Percentiles rank a stretch among this genome's conserved stretches.
Conservation (phyloP, 2,888 invertebrate genomes). For the Aphodius sticticus region DNA sequence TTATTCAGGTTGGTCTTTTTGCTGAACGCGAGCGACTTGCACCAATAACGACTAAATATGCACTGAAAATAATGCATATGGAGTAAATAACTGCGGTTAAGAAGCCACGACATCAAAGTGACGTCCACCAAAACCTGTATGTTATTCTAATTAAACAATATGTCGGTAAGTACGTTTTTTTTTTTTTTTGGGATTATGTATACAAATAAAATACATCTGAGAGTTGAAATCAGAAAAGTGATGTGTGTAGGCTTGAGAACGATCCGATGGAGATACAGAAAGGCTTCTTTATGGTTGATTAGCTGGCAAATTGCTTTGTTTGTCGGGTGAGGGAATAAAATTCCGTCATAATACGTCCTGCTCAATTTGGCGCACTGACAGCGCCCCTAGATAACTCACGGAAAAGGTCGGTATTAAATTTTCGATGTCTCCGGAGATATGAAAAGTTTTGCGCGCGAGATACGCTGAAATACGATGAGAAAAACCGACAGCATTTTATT, state of each 20-base stretch:
- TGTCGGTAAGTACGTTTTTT: no score
- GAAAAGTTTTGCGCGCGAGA: neutral
- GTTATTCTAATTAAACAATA: no score
- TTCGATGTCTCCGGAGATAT: neutral
- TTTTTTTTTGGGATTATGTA: no score
- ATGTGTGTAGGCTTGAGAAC: neutral
- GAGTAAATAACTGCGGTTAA: no score
- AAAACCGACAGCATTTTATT: neutral
- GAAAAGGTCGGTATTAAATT: constrained; percentile 4
- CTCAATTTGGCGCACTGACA: constrained; percentile 7
- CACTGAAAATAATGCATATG: no score
- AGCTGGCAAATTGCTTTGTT: constrained; percentile 27
- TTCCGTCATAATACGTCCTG: constrained; percentile 22
- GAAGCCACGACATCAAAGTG: no score
- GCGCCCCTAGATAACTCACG: neutral
- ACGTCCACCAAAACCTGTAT: no score
- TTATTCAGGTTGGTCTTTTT: no score
- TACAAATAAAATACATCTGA: neutral
- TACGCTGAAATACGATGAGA: neutral
- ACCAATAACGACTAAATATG: no score
- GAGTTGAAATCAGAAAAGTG: neutral
- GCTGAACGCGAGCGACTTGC: no score
- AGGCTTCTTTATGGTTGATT: constrained; percentile 23
- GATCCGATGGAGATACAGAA: neutral
- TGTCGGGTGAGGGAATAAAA: constrained; percentile 24